phyloP scores from a whole-genome alignment of 1,140 invertebrate genomes.

The Hirudo medicinalis region DNA sequence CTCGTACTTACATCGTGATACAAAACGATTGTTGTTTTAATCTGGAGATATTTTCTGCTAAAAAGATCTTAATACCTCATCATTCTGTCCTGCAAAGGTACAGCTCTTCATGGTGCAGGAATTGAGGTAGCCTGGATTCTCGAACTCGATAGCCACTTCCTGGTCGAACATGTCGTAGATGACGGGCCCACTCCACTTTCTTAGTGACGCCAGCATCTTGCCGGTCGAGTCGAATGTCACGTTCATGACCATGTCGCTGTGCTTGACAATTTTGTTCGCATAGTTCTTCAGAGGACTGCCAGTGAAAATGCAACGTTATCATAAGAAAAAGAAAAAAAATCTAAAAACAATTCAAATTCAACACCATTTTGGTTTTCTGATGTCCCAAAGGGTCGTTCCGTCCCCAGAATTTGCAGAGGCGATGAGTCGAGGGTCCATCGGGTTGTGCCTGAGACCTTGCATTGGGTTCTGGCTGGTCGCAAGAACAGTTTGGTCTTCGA shows the following conservation, averaged over 20 bases:
- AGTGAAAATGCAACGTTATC: not conserved
- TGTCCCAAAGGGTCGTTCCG: slow-evolving; percentile 74
- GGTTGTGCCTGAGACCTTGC: slow-evolving; percentile 81
- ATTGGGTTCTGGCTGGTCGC: slow-evolving; percentile 59
- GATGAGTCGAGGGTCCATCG: slow-evolving; percentile 61
- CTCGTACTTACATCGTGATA: too few species aligned
- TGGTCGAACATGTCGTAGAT: slow-evolving; percentile 57
- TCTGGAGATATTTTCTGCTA: too few species aligned
- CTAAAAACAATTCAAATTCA: slow-evolving; percentile 27
- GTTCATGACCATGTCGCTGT: slow-evolving; percentile 68
- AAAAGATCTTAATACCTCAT: slow-evolving; percentile 42
- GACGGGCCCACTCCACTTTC: slow-evolving; percentile 67
- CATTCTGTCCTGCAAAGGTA: slow-evolving; percentile 74
- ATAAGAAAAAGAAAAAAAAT: not conserved
- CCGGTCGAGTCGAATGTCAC: slow-evolving; percentile 72
- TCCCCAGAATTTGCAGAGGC: slow-evolving; percentile 77
- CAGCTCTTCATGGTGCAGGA: slow-evolving; percentile 94
- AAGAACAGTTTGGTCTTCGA: slow-evolving; percentile 50
- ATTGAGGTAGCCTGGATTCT: slow-evolving; percentile 81
- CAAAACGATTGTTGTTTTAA: too few species aligned
- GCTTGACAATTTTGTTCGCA: not conserved
- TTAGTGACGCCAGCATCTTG: slow-evolving; percentile 62
- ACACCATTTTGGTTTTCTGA: slow-evolving; percentile 67
- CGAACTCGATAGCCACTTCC: slow-evolving; percentile 65
- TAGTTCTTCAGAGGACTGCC: not conserved